A percentile compares a stretch with the other conserved stretches of the same genome.
phyloP scores from a whole-genome alignment of 2,888 invertebrate genomes.

The Metopia argyrocephala region DNA sequence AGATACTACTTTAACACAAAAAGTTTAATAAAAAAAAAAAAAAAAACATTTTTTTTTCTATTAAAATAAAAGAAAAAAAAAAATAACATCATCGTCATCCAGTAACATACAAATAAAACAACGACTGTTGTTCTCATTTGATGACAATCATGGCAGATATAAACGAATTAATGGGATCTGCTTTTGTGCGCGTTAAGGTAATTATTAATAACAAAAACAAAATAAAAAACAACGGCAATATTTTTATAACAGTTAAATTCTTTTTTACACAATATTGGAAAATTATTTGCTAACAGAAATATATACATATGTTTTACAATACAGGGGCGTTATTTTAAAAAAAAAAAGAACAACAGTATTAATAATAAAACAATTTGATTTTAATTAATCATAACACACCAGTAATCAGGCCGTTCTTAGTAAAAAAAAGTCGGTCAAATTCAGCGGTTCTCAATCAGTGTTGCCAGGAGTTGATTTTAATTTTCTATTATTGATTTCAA shows the following conservation, averaged over 20 bases:
- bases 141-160: slow-evolving; percentile 74
- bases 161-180: slow-evolving; percentile 75
- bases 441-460: too few relatives aligned
- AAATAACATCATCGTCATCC: slow-evolving; percentile 38
- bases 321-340: slow-evolving; percentile 24
- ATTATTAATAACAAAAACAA: slow-evolving; percentile 30
- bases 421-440: too few relatives aligned
- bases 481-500: too few relatives aligned
- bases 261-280: not conserved
- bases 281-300: not conserved
- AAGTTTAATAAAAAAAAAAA: slow-evolving; percentile 10
- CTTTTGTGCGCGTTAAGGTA: slow-evolving; percentile 78
- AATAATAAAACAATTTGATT: too few relatives aligned
- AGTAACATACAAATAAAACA: slow-evolving; percentile 16
- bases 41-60: not conserved
- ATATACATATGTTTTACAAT: not conserved
- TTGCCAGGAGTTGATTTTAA: too few relatives aligned
- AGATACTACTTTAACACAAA: slow-evolving; percentile 12
- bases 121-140: slow-evolving; percentile 14
- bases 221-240: not conserved
- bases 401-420: not conserved
- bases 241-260: not conserved
- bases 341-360: not conserved
- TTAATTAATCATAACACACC: not conserved
- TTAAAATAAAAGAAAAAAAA: slow-evolving; percentile 4